Evolutionary conservation across 1,140 invertebrate species (phyloP), one percentile per base, ranked within the genome.

Genomic region (Drosophila ogumai): DNA sequence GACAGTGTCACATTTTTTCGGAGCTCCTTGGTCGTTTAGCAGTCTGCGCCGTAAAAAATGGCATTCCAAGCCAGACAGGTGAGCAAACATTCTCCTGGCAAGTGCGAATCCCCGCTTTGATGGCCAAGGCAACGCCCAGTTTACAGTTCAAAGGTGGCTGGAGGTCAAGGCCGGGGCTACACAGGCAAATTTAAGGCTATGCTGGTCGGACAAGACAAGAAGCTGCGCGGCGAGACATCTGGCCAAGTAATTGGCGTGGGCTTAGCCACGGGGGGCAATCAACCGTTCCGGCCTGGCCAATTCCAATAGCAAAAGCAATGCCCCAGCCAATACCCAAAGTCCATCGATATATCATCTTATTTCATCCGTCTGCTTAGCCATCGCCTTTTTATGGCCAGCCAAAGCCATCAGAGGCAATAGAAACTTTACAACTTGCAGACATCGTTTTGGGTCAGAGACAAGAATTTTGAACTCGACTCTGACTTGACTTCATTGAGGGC

Each of bases 391-490:
- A 75, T 75, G 52, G 59, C 43, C 34, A 44, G n/a, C 15, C 40
- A 32, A 67, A 66, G 46, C 74, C 73, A 76, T 76, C 73, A 68
- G 43, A 60, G 40, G 64, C 74, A 73, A 67, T 54, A 67, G 65
- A 77, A 82, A 84, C 59, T 84, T 84, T 85, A 47, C 47, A 78
- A 78, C 75, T 78, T 47, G 38, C 65, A 63, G 75, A 71, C 75
- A 60, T 61, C 54, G 52, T 76, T 76, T 75, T 52, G 73, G 54
- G 73, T 17, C 72, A 75, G 41, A 41, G 49, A 76, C 73, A 76
- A 76, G 60, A 65, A 76, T 67, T 76, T 88, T 82, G 84, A 71
- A 88, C 84, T 88, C 75, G 71, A 79, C 52, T 55, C 52, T n/a
- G 52, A 55, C 44, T 87, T 82, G 82, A 82, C 81, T 77, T 69